Base-by-base conservation (phyloP, 2,113 vertebrate species). In the Sterna hirundo region DNA sequence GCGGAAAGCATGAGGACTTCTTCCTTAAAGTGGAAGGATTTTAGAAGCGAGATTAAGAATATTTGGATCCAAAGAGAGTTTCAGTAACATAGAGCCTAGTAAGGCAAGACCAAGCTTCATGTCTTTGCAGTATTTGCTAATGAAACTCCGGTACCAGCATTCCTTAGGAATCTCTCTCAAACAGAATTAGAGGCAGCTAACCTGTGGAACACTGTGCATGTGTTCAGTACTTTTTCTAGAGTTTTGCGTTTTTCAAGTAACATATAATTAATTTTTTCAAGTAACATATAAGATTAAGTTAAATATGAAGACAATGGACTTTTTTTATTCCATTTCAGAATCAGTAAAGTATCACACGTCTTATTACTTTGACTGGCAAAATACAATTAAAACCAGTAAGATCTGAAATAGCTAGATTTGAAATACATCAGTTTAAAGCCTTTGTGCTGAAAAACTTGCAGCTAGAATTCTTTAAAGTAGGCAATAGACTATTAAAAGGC, bases 401-500 rank as follows among this genome's bases (percentile, higher is more conserved):
- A 26, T 38, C 8, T 38, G 38, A 21, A 66, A 44, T 49, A 83
- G 74, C 70, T 72, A 76, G 84, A 87, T 79, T 51, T 88, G 54
- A 86, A 96, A 93, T 85, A 60, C 46, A 84, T 84, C 40, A 20
- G 23, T 87, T 92, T 94, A 88, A 94, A 94, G 55, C 40, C 57
- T 82, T 82, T 91, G 16, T 82, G 49, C 57, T 94, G 90, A 95
- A 93, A 21, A 82, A 86, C 30, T 87, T 93, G 36, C 44, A 72
- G 70, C 44, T 84, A 52, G 34, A 91, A 91, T 47, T 87, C 91
- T 89, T 89, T 88, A 85, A 87, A 95, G 82, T 58, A 74, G 84
- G 90, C 78, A 88, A 54, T 65, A 90, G 71, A 32, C 85, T 85
- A 90, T 90, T 91, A 89, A 87, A 93, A 96, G 64, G 54, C 79